phyloP scores from a whole-genome alignment of 2,888 invertebrate genomes.

The Syritta pipiens region DNA sequence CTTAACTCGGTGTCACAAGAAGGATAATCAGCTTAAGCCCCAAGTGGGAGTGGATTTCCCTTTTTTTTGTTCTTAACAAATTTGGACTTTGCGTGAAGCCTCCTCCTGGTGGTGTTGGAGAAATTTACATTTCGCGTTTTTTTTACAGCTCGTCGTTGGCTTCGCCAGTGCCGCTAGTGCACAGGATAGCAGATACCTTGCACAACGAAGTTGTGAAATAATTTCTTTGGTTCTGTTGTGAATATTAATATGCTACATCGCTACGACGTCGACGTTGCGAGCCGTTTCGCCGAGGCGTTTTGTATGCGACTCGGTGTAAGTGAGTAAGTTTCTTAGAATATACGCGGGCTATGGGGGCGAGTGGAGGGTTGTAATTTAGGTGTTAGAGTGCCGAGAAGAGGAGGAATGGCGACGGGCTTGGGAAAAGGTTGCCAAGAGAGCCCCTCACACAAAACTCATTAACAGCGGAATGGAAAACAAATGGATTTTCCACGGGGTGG shows the following conservation, averaged over 20 bases:
- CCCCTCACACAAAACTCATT: constrained; percentile 66
- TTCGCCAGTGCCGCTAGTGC: background rate
- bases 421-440: constrained; percentile 20
- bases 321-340: constrained; percentile 48
- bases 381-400: constrained; percentile 42
- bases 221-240: constrained; percentile 65
- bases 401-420: background rate
- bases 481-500: constrained; percentile 68
- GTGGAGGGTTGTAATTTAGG: constrained; percentile 58
- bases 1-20: constrained; percentile 58
- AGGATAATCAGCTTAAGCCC: constrained; percentile 60
- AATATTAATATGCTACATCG: constrained; percentile 59
- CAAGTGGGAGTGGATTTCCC: constrained; percentile 12
- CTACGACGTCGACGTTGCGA: constrained; percentile 15
- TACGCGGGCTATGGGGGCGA: no score
- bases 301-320: constrained; percentile 44
- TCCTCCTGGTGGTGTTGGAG: constrained; percentile 42
- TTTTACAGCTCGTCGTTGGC: constrained; percentile 44
- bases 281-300: constrained; percentile 21
- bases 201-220: constrained; percentile 65
- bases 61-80: constrained; percentile 39
- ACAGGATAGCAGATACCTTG: constrained; percentile 41
- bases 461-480: constrained; percentile 69
- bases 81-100: constrained; percentile 55
- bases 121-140: constrained; percentile 67